Conservation (phyloP, 2,797 vertebrate genomes). For the Vireo griseus region DNA sequence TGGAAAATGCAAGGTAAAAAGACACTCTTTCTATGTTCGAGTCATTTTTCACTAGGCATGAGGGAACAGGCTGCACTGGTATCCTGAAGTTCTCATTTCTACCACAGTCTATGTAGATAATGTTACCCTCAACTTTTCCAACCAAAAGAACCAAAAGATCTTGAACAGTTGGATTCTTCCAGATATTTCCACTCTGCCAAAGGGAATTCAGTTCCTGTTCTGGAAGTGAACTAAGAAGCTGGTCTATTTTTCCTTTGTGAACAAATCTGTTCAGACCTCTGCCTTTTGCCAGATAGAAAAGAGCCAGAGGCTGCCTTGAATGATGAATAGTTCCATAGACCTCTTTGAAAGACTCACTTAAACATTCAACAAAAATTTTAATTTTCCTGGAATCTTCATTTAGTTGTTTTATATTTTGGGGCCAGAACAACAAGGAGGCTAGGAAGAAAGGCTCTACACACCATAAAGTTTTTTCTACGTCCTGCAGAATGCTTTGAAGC, state of each 20-base stretch:
- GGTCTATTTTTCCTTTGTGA: conserved; percentile 75
- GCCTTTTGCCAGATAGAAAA: conserved; percentile 73
- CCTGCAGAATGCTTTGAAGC: conserved; percentile 60
- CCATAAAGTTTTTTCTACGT: not conserved
- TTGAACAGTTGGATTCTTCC: conserved; percentile 64
- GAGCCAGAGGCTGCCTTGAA: conserved; percentile 68
- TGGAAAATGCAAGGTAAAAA: conserved; percentile 81
- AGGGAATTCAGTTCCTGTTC: conserved; percentile 19
- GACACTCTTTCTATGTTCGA: conserved; percentile 76
- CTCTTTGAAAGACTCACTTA: conserved; percentile 59
- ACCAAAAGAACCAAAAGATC: conserved; percentile 65
- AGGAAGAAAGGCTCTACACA: conserved; percentile 76
- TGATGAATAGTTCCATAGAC: conserved; percentile 26
- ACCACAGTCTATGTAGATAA: conserved; percentile 70
- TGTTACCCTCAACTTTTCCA: conserved; percentile 66
- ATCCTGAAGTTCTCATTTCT: conserved; percentile 63
- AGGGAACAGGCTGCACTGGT: conserved; percentile 59
- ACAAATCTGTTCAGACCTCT: conserved; percentile 67
- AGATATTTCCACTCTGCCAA: conserved; percentile 77
- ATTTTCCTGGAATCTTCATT: conserved; percentile 70
- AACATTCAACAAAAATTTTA: conserved; percentile 27
- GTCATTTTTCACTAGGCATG: conserved; percentile 67
- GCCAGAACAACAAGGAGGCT: conserved; percentile 79
- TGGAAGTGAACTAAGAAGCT: conserved; percentile 32
- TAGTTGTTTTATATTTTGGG: conserved; percentile 50